phyloP scores from a whole-genome alignment of 1,140 invertebrate species.

The Orchesella cincta region DNA sequence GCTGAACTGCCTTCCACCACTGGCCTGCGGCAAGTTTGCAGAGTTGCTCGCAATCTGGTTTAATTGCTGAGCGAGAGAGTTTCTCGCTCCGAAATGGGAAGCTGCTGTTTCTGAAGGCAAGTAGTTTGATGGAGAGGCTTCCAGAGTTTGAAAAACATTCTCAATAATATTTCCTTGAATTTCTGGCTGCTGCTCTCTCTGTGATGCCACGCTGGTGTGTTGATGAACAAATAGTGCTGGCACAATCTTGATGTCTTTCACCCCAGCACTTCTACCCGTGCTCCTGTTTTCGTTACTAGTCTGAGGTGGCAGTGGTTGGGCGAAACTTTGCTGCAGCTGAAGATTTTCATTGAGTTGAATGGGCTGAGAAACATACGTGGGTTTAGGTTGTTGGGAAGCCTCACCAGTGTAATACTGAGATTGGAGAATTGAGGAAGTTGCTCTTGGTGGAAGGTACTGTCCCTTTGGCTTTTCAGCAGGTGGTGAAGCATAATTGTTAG shows the following conservation, averaged over 20 bases:
- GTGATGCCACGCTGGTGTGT: constrained; percentile 25
- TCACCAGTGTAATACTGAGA: background rate
- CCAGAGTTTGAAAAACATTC: background rate
- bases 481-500: background rate
- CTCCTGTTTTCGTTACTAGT: no score
- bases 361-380: background rate
- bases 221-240: constrained; percentile 39
- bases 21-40: background rate
- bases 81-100: background rate
- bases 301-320: background rate
- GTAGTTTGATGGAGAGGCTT: background rate
- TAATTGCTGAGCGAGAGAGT: background rate
- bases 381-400: background rate
- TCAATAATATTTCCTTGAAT: background rate
- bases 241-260: constrained; percentile 39
- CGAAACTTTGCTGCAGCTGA: constrained; percentile 16
- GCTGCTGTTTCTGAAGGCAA: background rate
- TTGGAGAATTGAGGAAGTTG: constrained; percentile 15
- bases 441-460: constrained; percentile 14
- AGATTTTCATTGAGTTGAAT: constrained; percentile 32
- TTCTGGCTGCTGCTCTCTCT: background rate
- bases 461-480: background rate
- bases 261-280: background rate
- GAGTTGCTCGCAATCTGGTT: background rate
- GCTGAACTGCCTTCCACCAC: background rate